Percentiles rank a stretch among this genome's conserved stretches.
Conservation (phyloP, 2,888 invertebrate species). For the Muschampia plurimacula region DNA sequence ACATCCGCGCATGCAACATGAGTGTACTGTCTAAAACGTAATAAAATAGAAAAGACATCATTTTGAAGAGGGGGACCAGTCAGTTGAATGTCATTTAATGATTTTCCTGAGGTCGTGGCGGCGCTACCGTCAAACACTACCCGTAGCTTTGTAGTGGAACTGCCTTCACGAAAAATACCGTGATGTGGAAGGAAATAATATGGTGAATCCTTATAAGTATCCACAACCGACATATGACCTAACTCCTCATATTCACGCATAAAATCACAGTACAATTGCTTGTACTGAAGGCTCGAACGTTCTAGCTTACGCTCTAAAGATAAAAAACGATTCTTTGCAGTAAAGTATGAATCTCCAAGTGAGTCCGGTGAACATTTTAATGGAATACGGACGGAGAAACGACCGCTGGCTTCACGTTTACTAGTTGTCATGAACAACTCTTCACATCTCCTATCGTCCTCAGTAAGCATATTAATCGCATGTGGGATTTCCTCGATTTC, state of each 20-base stretch:
- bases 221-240: slow-evolving; percentile 46
- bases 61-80: slow-evolving; percentile 46
- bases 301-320: slow-evolving; percentile 8
- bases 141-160: slow-evolving; percentile 47
- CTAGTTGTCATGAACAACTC: slow-evolving; percentile 41
- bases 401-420: slow-evolving; percentile 18
- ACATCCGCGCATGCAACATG: slow-evolving; percentile 49
- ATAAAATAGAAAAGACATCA: background rate
- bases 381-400: background rate
- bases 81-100: slow-evolving; percentile 44
- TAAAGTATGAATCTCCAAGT: slow-evolving; percentile 2
- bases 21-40: background rate
- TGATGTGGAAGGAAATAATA: slow-evolving; percentile 46
- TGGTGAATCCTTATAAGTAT: background rate
- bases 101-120: slow-evolving; percentile 35
- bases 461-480: background rate
- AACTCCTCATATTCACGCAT: slow-evolving; percentile 47
- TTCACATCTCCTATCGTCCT: slow-evolving; percentile 40
- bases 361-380: background rate
- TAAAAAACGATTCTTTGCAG: background rate
- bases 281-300: background rate
- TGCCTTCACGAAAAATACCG: slow-evolving; percentile 45
- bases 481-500: slow-evolving; percentile 41
- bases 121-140: slow-evolving; percentile 51
- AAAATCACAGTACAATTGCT: slow-evolving; percentile 43